Conservation (phyloP, 2,797 vertebrate genomes). For the Limnodromus scolopaceus region DNA sequence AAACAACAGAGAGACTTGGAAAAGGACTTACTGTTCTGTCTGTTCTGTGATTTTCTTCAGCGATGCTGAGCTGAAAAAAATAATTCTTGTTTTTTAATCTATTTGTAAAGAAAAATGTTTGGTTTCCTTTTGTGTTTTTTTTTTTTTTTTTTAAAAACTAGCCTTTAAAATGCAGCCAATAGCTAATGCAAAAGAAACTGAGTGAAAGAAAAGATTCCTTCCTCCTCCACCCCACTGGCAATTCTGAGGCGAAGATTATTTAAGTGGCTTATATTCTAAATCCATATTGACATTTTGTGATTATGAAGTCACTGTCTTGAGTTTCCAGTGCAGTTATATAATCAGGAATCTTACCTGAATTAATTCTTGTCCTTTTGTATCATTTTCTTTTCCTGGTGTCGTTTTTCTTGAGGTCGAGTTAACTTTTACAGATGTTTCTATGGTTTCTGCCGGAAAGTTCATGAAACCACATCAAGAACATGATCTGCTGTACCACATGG, state of each 20-base stretch:
- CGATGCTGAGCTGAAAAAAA: not conserved
- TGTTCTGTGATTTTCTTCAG: not conserved
- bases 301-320: conserved; percentile 1
- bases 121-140: no score
- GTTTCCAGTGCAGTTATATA: not conserved
- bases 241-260: not conserved
- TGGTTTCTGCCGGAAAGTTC: not conserved
- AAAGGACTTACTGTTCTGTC: not conserved
- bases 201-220: not conserved
- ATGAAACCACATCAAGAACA: not conserved
- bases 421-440: not conserved
- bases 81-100: not conserved
- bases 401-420: not conserved
- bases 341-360: not conserved
- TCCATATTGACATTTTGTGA: not conserved
- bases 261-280: conserved; percentile 41
- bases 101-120: not conserved
- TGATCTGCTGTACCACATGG: not conserved
- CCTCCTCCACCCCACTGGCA: rapidly evolving
- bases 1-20: not conserved
- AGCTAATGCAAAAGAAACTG: not conserved
- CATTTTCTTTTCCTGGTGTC: not conserved
- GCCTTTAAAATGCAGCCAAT: not conserved
- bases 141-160: not conserved
- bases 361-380: not conserved